A percentile compares a stretch with the other conserved stretches of the same genome.
These are phyloP conservation scores for Bufo gargarizans DNA, from an alignment of 2,113 vertebrate genomes.

Conservation along the genomic window DNA sequence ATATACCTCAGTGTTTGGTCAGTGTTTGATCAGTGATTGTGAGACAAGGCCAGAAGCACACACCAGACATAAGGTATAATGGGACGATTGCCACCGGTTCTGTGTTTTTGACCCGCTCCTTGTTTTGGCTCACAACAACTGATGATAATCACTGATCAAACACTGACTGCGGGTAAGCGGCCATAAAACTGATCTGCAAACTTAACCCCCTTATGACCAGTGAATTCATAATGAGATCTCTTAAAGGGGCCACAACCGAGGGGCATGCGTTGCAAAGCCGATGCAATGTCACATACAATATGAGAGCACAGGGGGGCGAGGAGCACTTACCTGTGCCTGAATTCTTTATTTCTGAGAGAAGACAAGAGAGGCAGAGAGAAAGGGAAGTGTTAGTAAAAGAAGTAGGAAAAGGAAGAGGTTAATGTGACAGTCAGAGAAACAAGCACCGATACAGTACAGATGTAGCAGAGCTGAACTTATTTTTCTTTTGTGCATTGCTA, in stretches of 20 bases:
- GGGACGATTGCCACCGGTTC: no score
- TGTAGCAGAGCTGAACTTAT: neutral
- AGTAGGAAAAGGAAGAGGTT: conserved; percentile 60
- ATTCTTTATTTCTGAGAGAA: conserved; percentile 99
- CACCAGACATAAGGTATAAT: no score
- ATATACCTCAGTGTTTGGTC: no score
- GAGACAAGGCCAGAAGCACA: no score
- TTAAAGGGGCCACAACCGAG: neutral
- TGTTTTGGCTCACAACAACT: no score
- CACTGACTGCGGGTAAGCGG: no score
- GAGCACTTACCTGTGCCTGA: conserved; percentile 98
- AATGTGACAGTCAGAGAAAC: neutral
- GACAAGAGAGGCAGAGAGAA: conserved; percentile 81
- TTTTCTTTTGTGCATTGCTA: no score
- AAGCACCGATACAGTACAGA: neutral
- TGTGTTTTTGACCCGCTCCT: no score
- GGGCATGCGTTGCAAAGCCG: neutral
- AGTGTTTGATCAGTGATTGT: no score
- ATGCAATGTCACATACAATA: neutral
- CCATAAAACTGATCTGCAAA: no score
- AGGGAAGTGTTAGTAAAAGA: conserved; percentile 76
- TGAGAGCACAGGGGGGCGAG: conserved; percentile 40
- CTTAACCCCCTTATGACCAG: neutral
- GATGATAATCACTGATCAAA: no score
- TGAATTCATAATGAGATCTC: neutral